These are phyloP conservation scores for Macrophya alboannulata DNA, from an alignment of 2,888 invertebrate genomes.

Conservation along the genomic window DNA sequence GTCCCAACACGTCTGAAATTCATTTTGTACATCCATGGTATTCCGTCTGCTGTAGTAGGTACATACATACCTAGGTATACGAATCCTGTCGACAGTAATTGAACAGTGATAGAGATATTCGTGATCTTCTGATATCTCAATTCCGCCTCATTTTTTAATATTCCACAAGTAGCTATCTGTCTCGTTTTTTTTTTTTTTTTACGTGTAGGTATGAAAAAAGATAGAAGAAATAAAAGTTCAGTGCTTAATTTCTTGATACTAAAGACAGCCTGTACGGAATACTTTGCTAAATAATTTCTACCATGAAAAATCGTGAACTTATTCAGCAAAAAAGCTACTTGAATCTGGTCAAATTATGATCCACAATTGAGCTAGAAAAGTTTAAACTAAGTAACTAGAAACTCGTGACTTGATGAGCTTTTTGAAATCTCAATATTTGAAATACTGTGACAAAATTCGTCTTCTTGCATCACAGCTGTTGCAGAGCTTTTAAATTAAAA, in stretches of 20 bases:
- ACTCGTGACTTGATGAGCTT: no score
- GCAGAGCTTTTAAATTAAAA: no score
- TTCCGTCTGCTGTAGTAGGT: not conserved
- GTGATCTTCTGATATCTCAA: not conserved
- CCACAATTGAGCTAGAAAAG: no score
- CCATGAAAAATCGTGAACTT: no score
- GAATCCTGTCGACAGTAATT: slow-evolving; percentile 39
- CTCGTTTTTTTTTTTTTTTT: not conserved
- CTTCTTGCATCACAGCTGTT: no score
- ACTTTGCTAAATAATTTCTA: no score
- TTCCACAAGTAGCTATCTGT: not conserved
- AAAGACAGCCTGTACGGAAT: no score
- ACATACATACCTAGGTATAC: not conserved
- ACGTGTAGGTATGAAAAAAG: not conserved
- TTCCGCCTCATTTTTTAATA: not conserved
- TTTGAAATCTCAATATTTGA: no score
- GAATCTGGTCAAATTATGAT: no score
- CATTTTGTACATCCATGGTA: slow-evolving; percentile 16
- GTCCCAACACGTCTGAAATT: slow-evolving; percentile 43
- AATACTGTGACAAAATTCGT: no score
- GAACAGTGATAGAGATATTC: slow-evolving; percentile 23
- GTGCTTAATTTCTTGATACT: not conserved
- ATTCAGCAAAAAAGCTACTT: no score
- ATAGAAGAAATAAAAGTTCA: not conserved
- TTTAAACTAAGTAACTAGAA: no score